Percentiles rank a stretch among this genome's conserved stretches.
Conservation (phyloP, 2,113 vertebrate genomes). For the Columba janthina region DNA sequence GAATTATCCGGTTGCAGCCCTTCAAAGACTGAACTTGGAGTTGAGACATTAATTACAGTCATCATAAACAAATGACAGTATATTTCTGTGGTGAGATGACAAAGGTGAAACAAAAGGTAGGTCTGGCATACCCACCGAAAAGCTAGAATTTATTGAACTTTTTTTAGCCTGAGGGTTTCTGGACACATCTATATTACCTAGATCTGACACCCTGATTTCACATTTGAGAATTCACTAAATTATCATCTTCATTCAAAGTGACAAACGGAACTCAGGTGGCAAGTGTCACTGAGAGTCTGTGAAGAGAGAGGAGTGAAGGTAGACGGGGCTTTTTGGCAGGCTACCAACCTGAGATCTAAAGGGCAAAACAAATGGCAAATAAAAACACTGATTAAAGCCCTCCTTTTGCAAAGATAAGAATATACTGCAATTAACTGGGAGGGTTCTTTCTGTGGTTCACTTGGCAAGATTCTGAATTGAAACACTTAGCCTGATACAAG, state of each 20-base stretch:
- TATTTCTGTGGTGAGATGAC: background rate
- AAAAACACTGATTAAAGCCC: background rate
- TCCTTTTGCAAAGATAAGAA: background rate
- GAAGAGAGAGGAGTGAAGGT: background rate
- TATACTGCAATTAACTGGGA: background rate
- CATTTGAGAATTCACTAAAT: background rate
- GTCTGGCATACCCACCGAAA: background rate
- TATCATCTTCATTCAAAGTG: background rate
- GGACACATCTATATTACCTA: background rate
- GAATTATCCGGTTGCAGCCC: background rate
- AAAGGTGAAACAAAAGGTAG: background rate
- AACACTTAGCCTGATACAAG: background rate
- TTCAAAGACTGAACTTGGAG: background rate
- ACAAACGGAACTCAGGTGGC: background rate
- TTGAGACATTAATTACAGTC: constrained; percentile 18
- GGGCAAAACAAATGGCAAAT: background rate
- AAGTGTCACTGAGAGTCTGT: background rate
- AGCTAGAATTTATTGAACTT: background rate
- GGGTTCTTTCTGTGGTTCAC: background rate
- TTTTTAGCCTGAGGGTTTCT: background rate
- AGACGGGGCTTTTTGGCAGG: background rate
- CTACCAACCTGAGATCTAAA: background rate
- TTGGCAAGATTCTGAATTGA: background rate
- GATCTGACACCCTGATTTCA: background rate
- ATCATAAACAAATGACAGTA: background rate